Percentiles rank a stretch among this genome's conserved stretches.
Evolutionary conservation across 2,113 vertebrate genomes (phyloP).

Genomic region (Murina feae): DNA sequence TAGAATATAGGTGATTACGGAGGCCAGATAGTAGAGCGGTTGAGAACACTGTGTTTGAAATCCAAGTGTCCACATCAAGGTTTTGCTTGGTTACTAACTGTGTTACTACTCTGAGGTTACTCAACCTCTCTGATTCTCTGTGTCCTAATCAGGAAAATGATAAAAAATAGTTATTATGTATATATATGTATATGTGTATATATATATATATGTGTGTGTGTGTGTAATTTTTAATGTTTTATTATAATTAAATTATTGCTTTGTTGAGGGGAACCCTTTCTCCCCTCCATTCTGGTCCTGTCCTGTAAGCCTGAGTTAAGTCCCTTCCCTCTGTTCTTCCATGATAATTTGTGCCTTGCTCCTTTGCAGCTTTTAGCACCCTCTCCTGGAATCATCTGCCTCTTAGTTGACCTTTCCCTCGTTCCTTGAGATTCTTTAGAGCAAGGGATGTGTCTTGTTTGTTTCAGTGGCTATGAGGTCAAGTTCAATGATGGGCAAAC

Average conservation of each 20-base stretch:
- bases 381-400: neutral
- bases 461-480: neutral
- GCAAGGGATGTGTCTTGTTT: neutral
- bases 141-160: conserved; percentile 4
- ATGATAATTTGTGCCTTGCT: neutral
- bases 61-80: neutral
- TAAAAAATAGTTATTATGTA: neutral
- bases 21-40: neutral
- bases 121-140: neutral
- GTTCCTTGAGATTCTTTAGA: neutral
- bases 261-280: neutral
- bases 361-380: neutral
- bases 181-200: neutral
- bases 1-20: neutral
- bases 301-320: neutral
- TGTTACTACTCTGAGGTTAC: neutral
- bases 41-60: neutral
- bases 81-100: neutral
- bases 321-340: neutral
- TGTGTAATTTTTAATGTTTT: neutral
- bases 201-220: too few species aligned
- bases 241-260: neutral
- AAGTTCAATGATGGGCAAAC: neutral
- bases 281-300: neutral
- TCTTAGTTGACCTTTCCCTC: neutral